Base-by-base conservation (phyloP, 2,888 invertebrate genomes). In the Lasioglossum figueresi region DNA sequence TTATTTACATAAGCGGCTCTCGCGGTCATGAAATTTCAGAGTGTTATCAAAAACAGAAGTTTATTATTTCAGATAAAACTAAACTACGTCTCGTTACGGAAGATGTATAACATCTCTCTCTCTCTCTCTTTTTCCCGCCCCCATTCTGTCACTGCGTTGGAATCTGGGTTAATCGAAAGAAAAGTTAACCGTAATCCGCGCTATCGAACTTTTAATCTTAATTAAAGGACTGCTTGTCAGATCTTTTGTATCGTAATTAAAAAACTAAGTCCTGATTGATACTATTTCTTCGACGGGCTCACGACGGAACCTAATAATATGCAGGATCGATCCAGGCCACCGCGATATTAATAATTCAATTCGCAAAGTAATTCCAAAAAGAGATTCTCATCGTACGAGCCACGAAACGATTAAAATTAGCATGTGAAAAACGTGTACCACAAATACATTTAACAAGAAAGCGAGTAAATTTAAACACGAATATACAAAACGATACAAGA, bases 141-240 rank as follows among this genome's bases (percentile, higher is more conserved):
- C 34, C 56, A 31, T 16, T 14, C 71, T n/a, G 78, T 75, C 66
- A 19, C 34, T 40, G 56, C 78, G 66, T 31, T 80, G 79, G 66
- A 90, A 90, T 89, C 82, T 86, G 59, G 90, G 90, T 91, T 91
- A 91, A 89, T 88, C 84, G 85, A 82, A 81, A 86, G 84, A 84
- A 81, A 84, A 88, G 84, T 91, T 85, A 86, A 85, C 88, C 83
- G 74, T 80, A 73, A 80, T 74, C 70, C 76, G 79, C 34, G 37
- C 43, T 84, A 85, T 84, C 85, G 76, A 76, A 72, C 83, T 83
- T 87, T 84, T 76, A 83, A 83, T 86, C 86, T 87, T 86, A 87
- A 87, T 87, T 87, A 86, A 86, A 83, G 27, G 14, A 34, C 68
- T 27, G 82, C 86, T 81, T 79, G 86, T 76, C 82, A 56, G 85